Percentiles rank a stretch among this genome's conserved stretches.
Evolutionary conservation across 2,888 invertebrate species (phyloP).

Genomic region (Dolichopus griseipennis): DNA sequence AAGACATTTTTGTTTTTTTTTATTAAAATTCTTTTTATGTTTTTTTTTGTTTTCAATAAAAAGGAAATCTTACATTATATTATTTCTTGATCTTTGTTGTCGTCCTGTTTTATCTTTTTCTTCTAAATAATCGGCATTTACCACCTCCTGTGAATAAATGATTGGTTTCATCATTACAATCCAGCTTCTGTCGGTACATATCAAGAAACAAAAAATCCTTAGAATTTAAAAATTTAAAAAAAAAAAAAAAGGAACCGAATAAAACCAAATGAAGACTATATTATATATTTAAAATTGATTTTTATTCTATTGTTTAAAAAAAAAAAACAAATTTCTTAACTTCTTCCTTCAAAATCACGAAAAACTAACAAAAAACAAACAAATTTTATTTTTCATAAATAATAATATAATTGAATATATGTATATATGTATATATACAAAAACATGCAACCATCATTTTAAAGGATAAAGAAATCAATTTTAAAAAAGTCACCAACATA

Average conservation of each 20-base stretch:
- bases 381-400: too few relatives aligned
- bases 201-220: too few relatives aligned
- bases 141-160: conserved; percentile 17
- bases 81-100: too few relatives aligned
- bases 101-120: not conserved
- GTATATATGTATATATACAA: too few relatives aligned
- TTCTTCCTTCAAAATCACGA: too few relatives aligned
- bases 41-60: not conserved
- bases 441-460: too few relatives aligned
- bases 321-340: too few relatives aligned
- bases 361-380: too few relatives aligned
- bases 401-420: too few relatives aligned
- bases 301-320: too few relatives aligned
- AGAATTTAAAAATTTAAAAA: not conserved
- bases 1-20: not conserved
- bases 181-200: conserved; percentile 15
- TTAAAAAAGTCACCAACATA: not conserved
- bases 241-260: conserved; percentile 7
- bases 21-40: not conserved
- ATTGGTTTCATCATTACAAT: conserved; percentile 13
- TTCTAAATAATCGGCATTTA: not conserved
- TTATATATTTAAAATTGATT: too few relatives aligned
- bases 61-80: conserved; percentile 2
- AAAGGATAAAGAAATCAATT: not conserved
- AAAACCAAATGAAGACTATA: too few relatives aligned